Conservation (phyloP, 1,140 invertebrate genomes). For the Brachystomella parvula region DNA sequence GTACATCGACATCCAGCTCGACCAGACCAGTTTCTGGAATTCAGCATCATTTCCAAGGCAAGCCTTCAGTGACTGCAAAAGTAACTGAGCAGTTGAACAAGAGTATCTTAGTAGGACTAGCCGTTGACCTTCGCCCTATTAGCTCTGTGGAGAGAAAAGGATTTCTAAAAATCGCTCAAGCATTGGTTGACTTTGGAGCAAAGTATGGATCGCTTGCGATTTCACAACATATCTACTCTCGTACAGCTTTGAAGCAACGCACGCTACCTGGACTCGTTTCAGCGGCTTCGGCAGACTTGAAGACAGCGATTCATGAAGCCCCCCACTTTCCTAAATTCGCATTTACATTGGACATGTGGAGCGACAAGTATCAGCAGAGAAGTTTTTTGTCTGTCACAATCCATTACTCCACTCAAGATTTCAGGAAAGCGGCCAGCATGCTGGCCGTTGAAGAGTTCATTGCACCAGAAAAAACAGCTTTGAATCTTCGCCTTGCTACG, state of each 20-base stretch:
- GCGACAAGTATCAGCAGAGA: constrained; percentile 20
- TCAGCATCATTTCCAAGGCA: not conserved
- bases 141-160: constrained; percentile 11
- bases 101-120: constrained; percentile 13
- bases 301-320: not conserved
- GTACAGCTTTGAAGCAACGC: constrained; percentile 10
- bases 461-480: constrained; percentile 1
- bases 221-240: not conserved
- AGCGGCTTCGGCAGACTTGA: not conserved
- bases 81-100: not conserved
- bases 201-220: constrained; percentile 12
- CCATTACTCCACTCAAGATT: constrained; percentile 13
- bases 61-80: not conserved
- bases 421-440: not conserved
- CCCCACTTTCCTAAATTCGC: not conserved
- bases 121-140: constrained; percentile 21
- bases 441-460: constrained; percentile 17
- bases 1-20: too few relatives aligned
- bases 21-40: not conserved
- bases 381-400: constrained; percentile 17
- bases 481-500: not conserved
- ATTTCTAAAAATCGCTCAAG: constrained; percentile 17
- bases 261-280: not conserved
- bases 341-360: constrained; percentile 31
- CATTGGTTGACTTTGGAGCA: constrained; percentile 22